Base-by-base conservation (phyloP, 2,888 invertebrate species). In the Cremastobaeus sp. region DNA sequence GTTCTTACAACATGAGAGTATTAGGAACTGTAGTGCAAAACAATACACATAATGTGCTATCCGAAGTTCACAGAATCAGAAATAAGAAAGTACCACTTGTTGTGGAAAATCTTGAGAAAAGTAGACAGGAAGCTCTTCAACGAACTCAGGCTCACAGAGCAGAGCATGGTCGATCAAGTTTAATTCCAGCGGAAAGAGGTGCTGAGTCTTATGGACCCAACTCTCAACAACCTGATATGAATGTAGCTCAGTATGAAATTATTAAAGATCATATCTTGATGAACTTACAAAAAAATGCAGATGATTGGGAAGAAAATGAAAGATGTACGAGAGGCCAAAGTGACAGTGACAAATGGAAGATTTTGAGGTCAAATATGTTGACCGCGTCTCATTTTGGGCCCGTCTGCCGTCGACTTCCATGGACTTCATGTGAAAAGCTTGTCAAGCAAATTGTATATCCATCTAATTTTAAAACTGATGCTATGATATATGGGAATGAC, bases 341-440 rank as follows among this genome's bases (percentile, higher is more conserved):
- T 12, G 11, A 37, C 5, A 35, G 25, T 17, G 55, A 65, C 1
- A 21, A 32, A 14, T 79, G 77, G 77, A 39, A 39, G 12, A 11
- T 45, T 6, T 32, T 57, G 25, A 64, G 72, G 39, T 32, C 6
- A 25, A 39, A 69, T 8, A 37, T 77, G 28, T 17, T 78, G 20
- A 79, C 78, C 1, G 74, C 78, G 20, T 77, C 76, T 6, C 66
- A 77, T 37, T 79, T 77, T 20, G 50, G 18, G 32, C 2, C 14
- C 11, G 62, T 50, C 2, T 50, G 34, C 9, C 34, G 35, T 1
- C 34, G 1, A 9, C 1, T 5, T 34, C 18, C 50, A 3, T 18
- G 9, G 8, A 34, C 21, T 34, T 34, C 20, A 3, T 30, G 50
- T 30, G 1, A 11, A 50, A 0, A 34, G 15, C 15, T 30, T 0